phyloP scores from a whole-genome alignment of 2,113 vertebrate species.

The Anarrhichthys ocellatus region DNA sequence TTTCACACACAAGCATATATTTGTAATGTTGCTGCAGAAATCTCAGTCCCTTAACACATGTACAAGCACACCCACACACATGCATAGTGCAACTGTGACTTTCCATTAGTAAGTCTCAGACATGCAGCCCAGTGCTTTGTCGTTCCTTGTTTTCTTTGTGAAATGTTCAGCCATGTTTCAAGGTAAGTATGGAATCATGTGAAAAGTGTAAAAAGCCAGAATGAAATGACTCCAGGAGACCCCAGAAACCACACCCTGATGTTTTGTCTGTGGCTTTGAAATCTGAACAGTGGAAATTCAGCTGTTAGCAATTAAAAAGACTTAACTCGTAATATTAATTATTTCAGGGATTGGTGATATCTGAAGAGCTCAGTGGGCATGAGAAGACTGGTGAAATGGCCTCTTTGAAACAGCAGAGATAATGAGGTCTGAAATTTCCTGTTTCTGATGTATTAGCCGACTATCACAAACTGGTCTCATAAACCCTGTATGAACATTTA shows the following conservation, averaged over 20 bases:
- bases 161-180: constrained; percentile 52
- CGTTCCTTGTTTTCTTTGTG: constrained; percentile 14
- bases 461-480: constrained; percentile 39
- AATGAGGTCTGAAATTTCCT: constrained; percentile 65
- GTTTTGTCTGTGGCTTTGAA: constrained; percentile 41
- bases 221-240: constrained; percentile 52
- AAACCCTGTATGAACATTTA: constrained; percentile 48
- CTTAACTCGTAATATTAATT: constrained; percentile 69
- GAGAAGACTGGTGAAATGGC: constrained; percentile 62
- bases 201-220: constrained; percentile 56
- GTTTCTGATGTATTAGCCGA: constrained; percentile 60
- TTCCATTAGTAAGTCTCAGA: constrained; percentile 23
- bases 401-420: constrained; percentile 59
- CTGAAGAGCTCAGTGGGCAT: constrained; percentile 53
- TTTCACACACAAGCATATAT: not conserved
- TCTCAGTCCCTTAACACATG: constrained; percentile 23
- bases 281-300: constrained; percentile 57
- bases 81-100: not conserved
- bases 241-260: constrained; percentile 37
- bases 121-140: constrained; percentile 21
- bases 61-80: not conserved
- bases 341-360: constrained; percentile 67
- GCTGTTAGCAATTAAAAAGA: constrained; percentile 63
- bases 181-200: constrained; percentile 61
- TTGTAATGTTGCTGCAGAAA: constrained; percentile 22